These are phyloP conservation scores for Prunella strophiata DNA, from an alignment of 2,797 vertebrate genomes.

Conservation along the genomic window DNA sequence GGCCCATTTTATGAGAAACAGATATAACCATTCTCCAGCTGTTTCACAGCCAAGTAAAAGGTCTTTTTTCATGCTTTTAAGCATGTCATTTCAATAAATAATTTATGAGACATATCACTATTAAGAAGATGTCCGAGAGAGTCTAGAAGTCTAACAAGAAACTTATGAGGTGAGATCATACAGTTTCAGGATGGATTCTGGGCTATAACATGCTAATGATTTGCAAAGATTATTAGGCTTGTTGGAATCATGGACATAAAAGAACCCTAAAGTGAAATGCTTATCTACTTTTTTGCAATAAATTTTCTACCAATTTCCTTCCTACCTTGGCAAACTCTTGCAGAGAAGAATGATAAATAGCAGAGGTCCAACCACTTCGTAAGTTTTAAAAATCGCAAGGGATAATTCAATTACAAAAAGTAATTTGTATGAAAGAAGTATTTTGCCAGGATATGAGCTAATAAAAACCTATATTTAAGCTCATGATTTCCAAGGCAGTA, in stretches of 20 bases:
- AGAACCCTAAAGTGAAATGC: conserved; percentile 19
- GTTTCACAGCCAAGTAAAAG: conserved; percentile 22
- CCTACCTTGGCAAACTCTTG: conserved; percentile 12
- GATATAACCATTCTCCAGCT: conserved; percentile 1
- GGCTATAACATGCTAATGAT: conserved; percentile 30
- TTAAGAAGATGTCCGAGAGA: background rate
- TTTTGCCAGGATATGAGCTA: conserved; percentile 43
- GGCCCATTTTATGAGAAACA: conserved; percentile 22
- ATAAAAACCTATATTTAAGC: background rate
- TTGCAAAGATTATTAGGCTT: conserved; percentile 26
- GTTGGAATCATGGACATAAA: background rate
- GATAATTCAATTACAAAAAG: conserved; percentile 23
- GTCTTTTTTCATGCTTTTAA: conserved; percentile 40
- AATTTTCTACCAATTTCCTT: conserved; percentile 45
- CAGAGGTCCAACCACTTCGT: background rate
- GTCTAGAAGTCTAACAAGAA: conserved; percentile 11
- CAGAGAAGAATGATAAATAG: conserved; percentile 18
- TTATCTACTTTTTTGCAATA: conserved; percentile 34
- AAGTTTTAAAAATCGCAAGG: background rate
- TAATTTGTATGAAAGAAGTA: background rate
- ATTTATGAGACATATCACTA: conserved; percentile 29
- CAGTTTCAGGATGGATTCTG: conserved; percentile 26
- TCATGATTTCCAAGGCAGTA: background rate
- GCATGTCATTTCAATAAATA: conserved; percentile 15
- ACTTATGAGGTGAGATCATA: conserved; percentile 54